Evolutionary conservation across 2,888 invertebrate species (phyloP).

Genomic region (Limnephilus marmoratus): DNA sequence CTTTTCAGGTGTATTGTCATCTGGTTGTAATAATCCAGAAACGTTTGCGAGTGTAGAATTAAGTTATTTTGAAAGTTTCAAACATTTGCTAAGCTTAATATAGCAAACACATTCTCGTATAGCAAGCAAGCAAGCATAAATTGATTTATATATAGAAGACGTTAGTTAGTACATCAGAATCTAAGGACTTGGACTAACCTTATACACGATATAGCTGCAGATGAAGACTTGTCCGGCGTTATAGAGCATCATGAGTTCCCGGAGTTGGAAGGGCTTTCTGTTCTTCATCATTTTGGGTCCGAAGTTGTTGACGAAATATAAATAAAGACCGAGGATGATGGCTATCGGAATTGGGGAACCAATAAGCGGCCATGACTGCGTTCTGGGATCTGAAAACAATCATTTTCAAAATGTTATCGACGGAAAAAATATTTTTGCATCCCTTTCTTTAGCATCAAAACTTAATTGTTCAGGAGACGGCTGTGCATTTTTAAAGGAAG

Average conservation of each 20-base stretch:
- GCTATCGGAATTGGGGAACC: conserved; percentile 81
- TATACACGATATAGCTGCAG: conserved; percentile 76
- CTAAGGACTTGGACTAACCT: conserved; percentile 72
- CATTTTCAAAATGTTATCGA: neutral
- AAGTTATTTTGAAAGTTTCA: too few relatives aligned
- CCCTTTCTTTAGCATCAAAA: too few relatives aligned
- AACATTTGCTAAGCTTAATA: too few relatives aligned
- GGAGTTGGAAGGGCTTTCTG: conserved; percentile 80
- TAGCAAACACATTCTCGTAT: too few relatives aligned
- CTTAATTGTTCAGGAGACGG: too few relatives aligned
- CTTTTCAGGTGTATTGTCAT: too few relatives aligned
- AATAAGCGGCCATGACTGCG: conserved; percentile 82
- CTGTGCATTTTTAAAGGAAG: too few relatives aligned
- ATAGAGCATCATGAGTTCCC: conserved; percentile 81
- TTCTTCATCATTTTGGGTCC: conserved; percentile 86
- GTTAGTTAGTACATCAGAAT: neutral
- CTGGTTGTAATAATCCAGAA: too few relatives aligned
- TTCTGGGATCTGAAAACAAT: conserved; percentile 78
- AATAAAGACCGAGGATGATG: conserved; percentile 78
- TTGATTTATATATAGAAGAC: too few relatives aligned
- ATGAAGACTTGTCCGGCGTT: conserved; percentile 82
- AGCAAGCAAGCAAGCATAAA: too few relatives aligned
- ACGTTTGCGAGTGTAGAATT: too few relatives aligned
- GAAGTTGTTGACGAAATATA: conserved; percentile 82
- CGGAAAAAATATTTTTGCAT: too few relatives aligned